Evolutionary conservation across 23 tunicate genomes (phyloP).

Genomic region (Phallusia fumigata): DNA sequence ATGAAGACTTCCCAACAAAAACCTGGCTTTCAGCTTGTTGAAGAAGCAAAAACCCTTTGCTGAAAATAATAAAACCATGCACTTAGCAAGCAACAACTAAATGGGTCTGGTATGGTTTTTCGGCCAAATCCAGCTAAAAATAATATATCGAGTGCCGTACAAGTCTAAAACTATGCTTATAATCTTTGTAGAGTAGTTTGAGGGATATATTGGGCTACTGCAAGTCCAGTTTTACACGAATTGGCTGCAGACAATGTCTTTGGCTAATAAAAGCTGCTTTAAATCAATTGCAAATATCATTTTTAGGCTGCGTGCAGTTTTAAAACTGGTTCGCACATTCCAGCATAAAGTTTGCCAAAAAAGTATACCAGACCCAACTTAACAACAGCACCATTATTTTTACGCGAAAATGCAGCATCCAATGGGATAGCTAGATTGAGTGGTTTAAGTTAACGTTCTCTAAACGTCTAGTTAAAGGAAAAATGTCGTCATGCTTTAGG

Average conservation of each 20-base stretch:
- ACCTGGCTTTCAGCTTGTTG: not conserved
- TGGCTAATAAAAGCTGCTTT: too few relatives aligned
- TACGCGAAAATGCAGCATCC: not conserved
- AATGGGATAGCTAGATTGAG: slow-evolving; percentile 15
- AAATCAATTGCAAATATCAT: too few relatives aligned
- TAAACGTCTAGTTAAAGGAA: slow-evolving; percentile 18
- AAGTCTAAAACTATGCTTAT: too few relatives aligned
- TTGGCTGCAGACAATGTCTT: too few relatives aligned
- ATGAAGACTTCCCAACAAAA: not conserved
- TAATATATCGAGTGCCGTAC: too few relatives aligned
- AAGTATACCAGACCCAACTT: not conserved
- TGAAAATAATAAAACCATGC: not conserved
- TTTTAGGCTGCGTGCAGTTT: too few relatives aligned
- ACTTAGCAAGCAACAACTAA: too few relatives aligned
- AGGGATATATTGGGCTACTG: too few relatives aligned
- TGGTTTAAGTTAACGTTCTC: slow-evolving; percentile 26
- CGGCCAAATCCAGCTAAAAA: not conserved
- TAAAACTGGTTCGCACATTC: too few relatives aligned
- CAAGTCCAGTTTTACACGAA: too few relatives aligned
- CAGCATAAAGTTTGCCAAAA: too few relatives aligned
- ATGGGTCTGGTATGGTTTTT: not conserved
- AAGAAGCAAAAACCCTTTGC: not conserved
- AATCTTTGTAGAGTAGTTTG: too few relatives aligned
- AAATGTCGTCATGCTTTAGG: not conserved
- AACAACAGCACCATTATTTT: not conserved